Evolutionary conservation across 2,888 invertebrate species (phyloP).

Genomic region (Tethea ocularis): DNA sequence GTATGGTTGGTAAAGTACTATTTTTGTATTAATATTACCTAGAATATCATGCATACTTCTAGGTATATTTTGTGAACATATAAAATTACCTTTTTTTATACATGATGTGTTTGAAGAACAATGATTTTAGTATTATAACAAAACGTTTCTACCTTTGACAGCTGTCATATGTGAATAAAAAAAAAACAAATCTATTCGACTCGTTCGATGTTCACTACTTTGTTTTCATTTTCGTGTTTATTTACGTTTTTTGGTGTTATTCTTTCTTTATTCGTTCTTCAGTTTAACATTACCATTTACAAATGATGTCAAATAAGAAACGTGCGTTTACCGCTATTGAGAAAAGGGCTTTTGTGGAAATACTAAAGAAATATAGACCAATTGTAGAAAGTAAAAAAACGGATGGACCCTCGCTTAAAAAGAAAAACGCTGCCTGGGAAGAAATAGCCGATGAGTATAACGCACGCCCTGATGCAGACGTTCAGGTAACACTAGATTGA

Average conservation of each 20-base stretch:
- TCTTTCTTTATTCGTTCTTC: neutral
- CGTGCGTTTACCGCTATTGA: neutral
- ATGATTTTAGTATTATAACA: neutral
- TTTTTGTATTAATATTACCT: neutral
- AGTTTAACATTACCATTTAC: neutral
- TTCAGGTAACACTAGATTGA: conserved; percentile 1
- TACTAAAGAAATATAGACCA: conserved; percentile 3
- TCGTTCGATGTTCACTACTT: neutral
- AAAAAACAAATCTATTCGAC: neutral
- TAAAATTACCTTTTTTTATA: neutral
- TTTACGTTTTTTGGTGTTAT: conserved; percentile 2
- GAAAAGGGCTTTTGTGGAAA: neutral
- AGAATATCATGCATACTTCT: neutral
- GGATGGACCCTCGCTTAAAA: conserved; percentile 4
- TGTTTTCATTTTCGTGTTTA: conserved; percentile 4
- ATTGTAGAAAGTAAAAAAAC: conserved; percentile 2
- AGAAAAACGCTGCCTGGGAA: conserved; percentile 13
- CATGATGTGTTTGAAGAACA: neutral
- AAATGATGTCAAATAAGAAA: conserved; percentile 1
- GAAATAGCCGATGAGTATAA: conserved; percentile 14
- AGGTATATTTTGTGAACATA: neutral
- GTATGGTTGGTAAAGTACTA: neutral
- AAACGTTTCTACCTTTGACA: neutral
- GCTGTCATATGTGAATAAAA: neutral
- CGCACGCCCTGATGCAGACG: conserved; percentile 9